Conservation (phyloP, 2,888 invertebrate genomes). For the Microchrysa polita region DNA sequence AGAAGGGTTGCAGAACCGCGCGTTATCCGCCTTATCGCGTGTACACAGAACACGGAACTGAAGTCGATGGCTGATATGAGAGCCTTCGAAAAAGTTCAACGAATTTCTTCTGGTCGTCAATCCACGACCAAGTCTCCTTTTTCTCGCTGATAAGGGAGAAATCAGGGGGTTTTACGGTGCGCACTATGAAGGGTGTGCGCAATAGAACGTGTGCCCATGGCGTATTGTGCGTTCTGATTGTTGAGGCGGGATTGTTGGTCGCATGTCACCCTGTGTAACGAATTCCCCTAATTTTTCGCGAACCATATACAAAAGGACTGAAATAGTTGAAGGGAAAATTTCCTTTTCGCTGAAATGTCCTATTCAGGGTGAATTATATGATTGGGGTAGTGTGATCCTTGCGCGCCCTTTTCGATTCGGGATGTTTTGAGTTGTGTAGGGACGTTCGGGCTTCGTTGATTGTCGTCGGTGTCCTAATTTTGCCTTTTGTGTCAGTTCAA, state of each 20-base stretch:
- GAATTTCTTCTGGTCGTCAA: constrained; percentile 8
- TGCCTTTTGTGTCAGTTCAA: background rate
- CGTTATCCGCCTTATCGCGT: constrained; percentile 60
- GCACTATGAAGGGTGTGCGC: constrained; percentile 20
- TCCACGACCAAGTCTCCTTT: too few species aligned
- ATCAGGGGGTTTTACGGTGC: constrained; percentile 27
- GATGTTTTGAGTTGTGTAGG: constrained; percentile 9
- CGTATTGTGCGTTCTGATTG: constrained; percentile 2
- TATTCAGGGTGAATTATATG: background rate
- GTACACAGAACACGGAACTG: constrained; percentile 64
- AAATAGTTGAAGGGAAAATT: constrained; percentile 20
- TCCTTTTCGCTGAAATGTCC: background rate
- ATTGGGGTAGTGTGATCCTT: background rate
- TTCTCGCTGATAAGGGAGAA: constrained; percentile 17
- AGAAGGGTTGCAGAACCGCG: background rate
- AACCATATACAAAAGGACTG: background rate
- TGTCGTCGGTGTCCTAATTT: background rate
- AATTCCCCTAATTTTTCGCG: constrained; percentile 27
- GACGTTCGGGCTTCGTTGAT: background rate
- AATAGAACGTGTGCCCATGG: background rate
- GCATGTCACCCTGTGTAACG: background rate
- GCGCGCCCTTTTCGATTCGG: background rate
- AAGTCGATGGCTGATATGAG: constrained; percentile 49
- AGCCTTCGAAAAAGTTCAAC: constrained; percentile 35
- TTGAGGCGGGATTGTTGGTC: constrained; percentile 9